Conservation (phyloP, 2,888 invertebrate species). For the Leuctra nigra region DNA sequence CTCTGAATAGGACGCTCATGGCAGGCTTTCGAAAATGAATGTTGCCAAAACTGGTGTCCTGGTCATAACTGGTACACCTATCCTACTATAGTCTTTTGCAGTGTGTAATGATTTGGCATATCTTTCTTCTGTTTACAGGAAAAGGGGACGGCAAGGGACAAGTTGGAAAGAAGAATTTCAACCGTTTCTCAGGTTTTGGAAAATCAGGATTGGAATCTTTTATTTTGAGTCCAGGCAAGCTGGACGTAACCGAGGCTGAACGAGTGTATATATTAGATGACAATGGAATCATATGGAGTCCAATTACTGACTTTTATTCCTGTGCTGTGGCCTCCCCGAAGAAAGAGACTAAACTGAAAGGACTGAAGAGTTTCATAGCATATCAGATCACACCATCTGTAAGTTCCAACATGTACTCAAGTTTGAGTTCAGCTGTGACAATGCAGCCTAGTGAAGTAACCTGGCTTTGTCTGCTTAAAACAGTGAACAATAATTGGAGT, state of each 20-base stretch:
- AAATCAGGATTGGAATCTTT: constrained; percentile 88
- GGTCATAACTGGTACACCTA: too few relatives aligned
- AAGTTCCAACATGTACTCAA: constrained; percentile 35
- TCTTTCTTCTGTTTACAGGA: constrained; percentile 18
- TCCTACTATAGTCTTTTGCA: neutral
- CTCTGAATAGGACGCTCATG: too few relatives aligned
- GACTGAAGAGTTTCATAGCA: constrained; percentile 94
- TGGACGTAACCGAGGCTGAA: constrained; percentile 60
- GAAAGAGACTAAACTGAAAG: constrained; percentile 95
- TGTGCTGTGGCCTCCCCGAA: constrained; percentile 92
- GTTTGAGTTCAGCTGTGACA: too few relatives aligned
- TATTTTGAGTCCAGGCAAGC: constrained; percentile 68
- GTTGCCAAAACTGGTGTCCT: too few relatives aligned
- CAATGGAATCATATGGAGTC: constrained; percentile 73
- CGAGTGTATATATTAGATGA: constrained; percentile 63
- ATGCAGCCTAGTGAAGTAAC: too few relatives aligned
- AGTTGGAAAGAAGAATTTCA: constrained; percentile 63
- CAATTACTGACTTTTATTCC: constrained; percentile 63
- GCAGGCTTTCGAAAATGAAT: too few relatives aligned
- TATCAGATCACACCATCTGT: constrained; percentile 91
- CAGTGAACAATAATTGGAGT: too few relatives aligned
- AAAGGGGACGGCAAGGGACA: constrained; percentile 49
- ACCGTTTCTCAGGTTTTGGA: constrained; percentile 81
- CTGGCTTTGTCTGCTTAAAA: too few relatives aligned
- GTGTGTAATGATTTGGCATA: neutral